A percentile compares a stretch with the other conserved stretches of the same genome.
Conservation (phyloP, 2,113 vertebrate species). For the Protomyctophum bolini region DNA sequence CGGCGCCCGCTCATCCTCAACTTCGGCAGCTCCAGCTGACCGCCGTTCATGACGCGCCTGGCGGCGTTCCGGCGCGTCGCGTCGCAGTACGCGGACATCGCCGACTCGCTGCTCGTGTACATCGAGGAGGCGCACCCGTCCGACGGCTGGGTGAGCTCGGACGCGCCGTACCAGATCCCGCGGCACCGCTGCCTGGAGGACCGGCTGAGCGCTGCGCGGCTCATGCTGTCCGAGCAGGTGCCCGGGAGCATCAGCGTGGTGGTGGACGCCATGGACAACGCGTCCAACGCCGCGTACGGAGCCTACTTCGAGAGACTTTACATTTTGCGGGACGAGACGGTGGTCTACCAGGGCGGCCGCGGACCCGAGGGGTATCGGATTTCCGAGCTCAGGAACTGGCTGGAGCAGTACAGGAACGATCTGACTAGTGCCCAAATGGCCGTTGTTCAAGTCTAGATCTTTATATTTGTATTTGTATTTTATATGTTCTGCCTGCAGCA, state of each 20-base stretch:
- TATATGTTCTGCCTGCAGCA: constrained; percentile 20
- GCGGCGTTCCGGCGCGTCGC: constrained; percentile 92
- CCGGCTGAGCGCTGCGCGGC: constrained; percentile 87
- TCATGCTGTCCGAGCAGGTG: constrained; percentile 83
- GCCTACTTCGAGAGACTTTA: constrained; percentile 99
- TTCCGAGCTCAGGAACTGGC: constrained; percentile 92
- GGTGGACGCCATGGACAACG: constrained; percentile 96
- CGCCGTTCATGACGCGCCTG: constrained; percentile 98
- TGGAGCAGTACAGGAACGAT: constrained; percentile 86
- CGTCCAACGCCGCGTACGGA: constrained; percentile 96
- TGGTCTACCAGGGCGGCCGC: constrained; percentile 94
- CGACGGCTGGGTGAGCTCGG: constrained; percentile 97
- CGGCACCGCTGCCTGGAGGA: constrained; percentile 95
- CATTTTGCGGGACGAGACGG: constrained; percentile 86
- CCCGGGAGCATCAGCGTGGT: constrained; percentile 86
- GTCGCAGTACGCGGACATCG: constrained; percentile 90
- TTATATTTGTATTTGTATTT: constrained; percentile 9
- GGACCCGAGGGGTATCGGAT: constrained; percentile 97
- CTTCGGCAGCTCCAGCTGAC: constrained; percentile 99
- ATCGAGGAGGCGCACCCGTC: constrained; percentile 98
- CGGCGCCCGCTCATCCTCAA: constrained; percentile 93
- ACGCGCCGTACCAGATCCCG: constrained; percentile 94
- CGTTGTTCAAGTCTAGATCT: constrained; percentile 84
- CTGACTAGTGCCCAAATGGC: constrained; percentile 72
- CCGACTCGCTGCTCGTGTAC: constrained; percentile 96